phyloP scores from a whole-genome alignment of 2,113 vertebrate genomes.

The Heterocephalus glaber region DNA sequence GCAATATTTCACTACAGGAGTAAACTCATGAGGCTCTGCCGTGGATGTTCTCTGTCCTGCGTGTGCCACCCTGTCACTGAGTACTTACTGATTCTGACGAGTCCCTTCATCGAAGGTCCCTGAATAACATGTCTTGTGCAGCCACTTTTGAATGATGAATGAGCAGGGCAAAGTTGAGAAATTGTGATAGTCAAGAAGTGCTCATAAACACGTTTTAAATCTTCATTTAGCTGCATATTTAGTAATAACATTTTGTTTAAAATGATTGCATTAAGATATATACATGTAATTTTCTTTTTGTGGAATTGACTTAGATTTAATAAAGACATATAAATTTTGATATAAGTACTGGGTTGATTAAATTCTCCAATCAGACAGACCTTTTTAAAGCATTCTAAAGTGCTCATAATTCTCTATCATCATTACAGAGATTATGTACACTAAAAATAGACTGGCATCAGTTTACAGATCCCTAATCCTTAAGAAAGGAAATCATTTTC shows the following conservation, averaged over 20 bases:
- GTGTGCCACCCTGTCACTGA: neutral
- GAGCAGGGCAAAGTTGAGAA: neutral
- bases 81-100: neutral
- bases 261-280: conserved; percentile 61
- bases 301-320: conserved; percentile 68
- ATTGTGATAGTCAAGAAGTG: conserved; percentile 18
- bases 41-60: neutral
- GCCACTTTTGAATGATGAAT: neutral
- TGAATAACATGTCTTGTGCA: neutral
- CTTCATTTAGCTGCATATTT: conserved; percentile 40
- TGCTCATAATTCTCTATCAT: conserved; percentile 80
- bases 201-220: conserved; percentile 60
- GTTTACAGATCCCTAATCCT: conserved; percentile 84
- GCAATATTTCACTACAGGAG: neutral
- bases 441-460: conserved; percentile 85
- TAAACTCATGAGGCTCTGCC: neutral
- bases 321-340: conserved; percentile 73
- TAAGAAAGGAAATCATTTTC: conserved; percentile 86
- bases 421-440: conserved; percentile 75
- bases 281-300: conserved; percentile 64
- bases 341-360: conserved; percentile 72
- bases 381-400: conserved; percentile 80
- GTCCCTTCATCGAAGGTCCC: neutral
- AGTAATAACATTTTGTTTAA: conserved; percentile 40
- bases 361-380: conserved; percentile 74